Evolutionary conservation across 2,888 invertebrate species (phyloP), one percentile per base, ranked within the genome.

Genomic region (Scelioninae gen. 1): DNA sequence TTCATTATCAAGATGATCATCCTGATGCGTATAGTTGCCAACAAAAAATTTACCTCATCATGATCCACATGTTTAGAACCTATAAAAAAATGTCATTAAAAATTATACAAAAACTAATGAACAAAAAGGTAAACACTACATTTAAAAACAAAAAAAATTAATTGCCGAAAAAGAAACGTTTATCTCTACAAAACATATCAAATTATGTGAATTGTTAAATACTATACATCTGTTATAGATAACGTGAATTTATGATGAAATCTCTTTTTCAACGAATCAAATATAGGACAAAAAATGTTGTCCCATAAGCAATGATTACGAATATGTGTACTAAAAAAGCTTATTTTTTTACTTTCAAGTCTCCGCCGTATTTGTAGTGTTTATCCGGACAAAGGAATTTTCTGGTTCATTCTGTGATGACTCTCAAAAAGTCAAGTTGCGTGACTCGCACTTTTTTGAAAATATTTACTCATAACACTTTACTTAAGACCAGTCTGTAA

Each of bases 381-480:
- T 58, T 66, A 66, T 34, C 43, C 55, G 51, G 32, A 65, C 66
- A 66, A 76, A 74, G 45, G 43, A 31, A 66, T 60, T 58, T 66
- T 43, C 43, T 66, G 45, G 76, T 76, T 51, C 60, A 76, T 66
- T 43, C 58, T 34, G 40, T 16, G 63, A 66, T 76, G 76, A 76
- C 76, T 76, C 49, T 76, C 40, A 66, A 76, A 76, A 76, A 66
- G 58, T 76, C 66, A 66, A 66, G 66, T 66, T 66, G 49, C 58
- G 43, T 68, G 76, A 76, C 58, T 68, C 11, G 60, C 6, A 34
- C 45, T 51, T 76, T 68, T 68, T 68, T 34, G 31, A 76, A 66
- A 76, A 76, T 76, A 66, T 76, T 76, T 66, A 76, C 76, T n/a
- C n/a, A n/a, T n/a, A n/a, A n/a, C n/a, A n/a, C n/a, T n/a, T n/a